phyloP scores from a whole-genome alignment of 1,140 invertebrate genomes.

The Phymastichus coffea region DNA sequence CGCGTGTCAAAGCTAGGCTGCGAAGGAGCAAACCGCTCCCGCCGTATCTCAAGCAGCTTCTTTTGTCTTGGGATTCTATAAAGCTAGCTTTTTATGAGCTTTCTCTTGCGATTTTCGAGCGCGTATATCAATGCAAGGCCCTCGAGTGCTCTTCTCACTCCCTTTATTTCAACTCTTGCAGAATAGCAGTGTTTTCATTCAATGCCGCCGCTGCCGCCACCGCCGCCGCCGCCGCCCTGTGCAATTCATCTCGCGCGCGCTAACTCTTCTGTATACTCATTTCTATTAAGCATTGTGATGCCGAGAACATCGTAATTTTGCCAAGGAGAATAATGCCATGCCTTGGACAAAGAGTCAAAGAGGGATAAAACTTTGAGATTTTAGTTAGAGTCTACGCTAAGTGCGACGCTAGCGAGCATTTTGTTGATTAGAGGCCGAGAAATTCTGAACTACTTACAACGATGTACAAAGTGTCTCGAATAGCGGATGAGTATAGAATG shows the following conservation, averaged over 20 bases:
- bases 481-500: no score
- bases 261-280: background rate
- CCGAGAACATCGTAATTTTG: background rate
- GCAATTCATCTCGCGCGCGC: slow-evolving; percentile 6
- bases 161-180: no score
- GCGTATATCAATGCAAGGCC: slow-evolving; percentile 3
- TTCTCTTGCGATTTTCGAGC: slow-evolving; percentile 1
- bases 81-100: slow-evolving; percentile 11
- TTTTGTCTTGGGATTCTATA: slow-evolving; percentile 10
- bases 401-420: no score
- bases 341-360: slow-evolving; percentile 3
- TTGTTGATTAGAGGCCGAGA: no score
- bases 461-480: no score
- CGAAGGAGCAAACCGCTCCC: background rate
- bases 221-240: no score
- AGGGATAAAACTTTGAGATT: no score
- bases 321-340: no score
- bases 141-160: background rate
- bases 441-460: no score
- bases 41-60: slow-evolving; percentile 5
- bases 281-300: slow-evolving; percentile 18
- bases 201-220: background rate
- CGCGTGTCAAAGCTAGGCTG: background rate
- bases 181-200: slow-evolving; percentile 15
- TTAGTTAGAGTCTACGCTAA: no score